Base-by-base conservation (phyloP, 2,797 vertebrate genomes). In the Enteromius radiatus region DNA sequence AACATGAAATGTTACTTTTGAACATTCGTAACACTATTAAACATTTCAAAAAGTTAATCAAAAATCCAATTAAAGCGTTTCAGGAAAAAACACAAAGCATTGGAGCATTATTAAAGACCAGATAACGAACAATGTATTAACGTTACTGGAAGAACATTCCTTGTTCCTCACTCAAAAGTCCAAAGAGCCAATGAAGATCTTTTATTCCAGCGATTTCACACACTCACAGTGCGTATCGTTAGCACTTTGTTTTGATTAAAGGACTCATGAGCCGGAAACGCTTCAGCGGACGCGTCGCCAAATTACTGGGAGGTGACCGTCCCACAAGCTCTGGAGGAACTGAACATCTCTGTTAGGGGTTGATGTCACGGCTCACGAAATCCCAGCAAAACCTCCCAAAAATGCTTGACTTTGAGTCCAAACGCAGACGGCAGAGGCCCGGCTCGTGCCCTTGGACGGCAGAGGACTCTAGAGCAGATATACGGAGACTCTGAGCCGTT, bases 261-360 rank as follows among this genome's bases (percentile, higher is more conserved):
- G 38, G 19, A 65, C 15, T 52, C 1, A 5, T n/a, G 23, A 68
- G 38, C 26, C 36, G 36, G 36, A 38, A 54, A 8, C 11, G 36
- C 61, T 1, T 61, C 64, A 47, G 5, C 28, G 23, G 14, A 28
- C 5, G 26, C 59, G 15, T 28, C 28, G 49, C 83, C 77, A 84
- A 80, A 77, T 68, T 81, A 28, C 36, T 31, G 1, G 17, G 26
- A 85, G 71, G 59, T 67, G 65, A 80, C 83, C 14, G 31, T 65
- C 63, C 77, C 17, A 38, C 33, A 31, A 67, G 54, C 26, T 4
- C 71, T 64, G 7, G 2, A 28, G 65, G 19, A 19, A 69, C 31
- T 67, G 45, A 54, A 26, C 69, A 73, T 38, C 52, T 38, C 65
- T 43, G 63, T 41, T 26, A 31, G 45, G 52, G n/a, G 21, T 6